A percentile compares a stretch with the other conserved stretches of the same genome.
Evolutionary conservation across 1,140 invertebrate genomes (phyloP).

Genomic region (Heliconius himera): DNA sequence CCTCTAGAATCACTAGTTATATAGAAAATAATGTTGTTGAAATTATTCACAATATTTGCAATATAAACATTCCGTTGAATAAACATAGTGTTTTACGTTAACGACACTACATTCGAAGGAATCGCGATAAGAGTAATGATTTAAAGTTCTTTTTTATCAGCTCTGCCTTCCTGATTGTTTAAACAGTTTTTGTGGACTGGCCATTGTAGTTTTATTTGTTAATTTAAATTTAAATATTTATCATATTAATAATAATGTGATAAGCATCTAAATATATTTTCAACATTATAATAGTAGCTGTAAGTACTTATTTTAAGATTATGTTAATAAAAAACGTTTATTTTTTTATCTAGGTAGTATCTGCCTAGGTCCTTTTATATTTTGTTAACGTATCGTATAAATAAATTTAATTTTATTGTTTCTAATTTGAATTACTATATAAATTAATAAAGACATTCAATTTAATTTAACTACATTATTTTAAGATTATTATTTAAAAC

Average conservation of each 20-base stretch:
- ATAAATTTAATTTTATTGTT: background rate
- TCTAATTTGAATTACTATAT: no score
- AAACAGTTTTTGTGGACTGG: conserved; percentile 13
- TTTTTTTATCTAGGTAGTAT: no score
- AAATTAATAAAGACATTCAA: no score
- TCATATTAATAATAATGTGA: background rate
- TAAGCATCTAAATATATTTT: background rate
- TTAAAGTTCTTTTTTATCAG: conserved; percentile 65
- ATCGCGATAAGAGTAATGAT: conserved; percentile 68
- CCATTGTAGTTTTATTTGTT: background rate
- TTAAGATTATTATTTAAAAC: no score
- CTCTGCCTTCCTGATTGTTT: conserved; percentile 60
- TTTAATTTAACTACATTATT: no score
- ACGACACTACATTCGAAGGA: conserved; percentile 42
- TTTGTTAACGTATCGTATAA: no score
- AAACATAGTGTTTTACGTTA: conserved; percentile 35
- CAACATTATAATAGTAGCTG: no score
- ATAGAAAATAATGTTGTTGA: background rate
- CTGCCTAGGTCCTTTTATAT: no score
- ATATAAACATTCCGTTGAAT: background rate
- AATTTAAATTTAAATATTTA: background rate
- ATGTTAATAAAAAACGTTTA: no score
- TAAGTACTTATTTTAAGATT: background rate
- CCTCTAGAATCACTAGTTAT: background rate
- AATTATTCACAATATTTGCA: background rate